Percentiles rank a stretch among this genome's conserved stretches.
These are phyloP conservation scores for Calephelis nemesis DNA, from an alignment of 1,140 invertebrate genomes.

Conservation along the genomic window DNA sequence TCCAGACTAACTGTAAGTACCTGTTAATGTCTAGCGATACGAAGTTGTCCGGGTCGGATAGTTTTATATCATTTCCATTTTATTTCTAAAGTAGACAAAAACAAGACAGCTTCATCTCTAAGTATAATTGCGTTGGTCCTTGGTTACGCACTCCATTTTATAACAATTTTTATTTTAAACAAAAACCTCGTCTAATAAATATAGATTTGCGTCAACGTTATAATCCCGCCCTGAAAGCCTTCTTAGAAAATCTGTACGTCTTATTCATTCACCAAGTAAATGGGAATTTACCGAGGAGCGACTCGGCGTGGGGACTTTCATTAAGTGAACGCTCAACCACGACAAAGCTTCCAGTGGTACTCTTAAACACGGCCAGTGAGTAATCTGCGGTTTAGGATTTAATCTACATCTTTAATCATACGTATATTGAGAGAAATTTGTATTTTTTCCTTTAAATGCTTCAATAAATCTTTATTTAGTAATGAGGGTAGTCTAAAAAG, in stretches of 20 bases:
- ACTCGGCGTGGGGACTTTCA: conserved; percentile 32
- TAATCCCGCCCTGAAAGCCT: conserved; percentile 3
- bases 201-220: conserved; percentile 19
- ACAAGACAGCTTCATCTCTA: too few relatives aligned
- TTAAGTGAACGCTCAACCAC: conserved; percentile 44
- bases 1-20: too few relatives aligned
- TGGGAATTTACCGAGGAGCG: conserved; percentile 20
- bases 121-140: too few relatives aligned
- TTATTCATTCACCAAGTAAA: conserved; percentile 17
- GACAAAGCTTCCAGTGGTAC: conserved; percentile 37
- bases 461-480: too few relatives aligned
- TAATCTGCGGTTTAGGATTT: conserved; percentile 34
- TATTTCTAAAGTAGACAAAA: too few relatives aligned
- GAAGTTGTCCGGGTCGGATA: too few relatives aligned
- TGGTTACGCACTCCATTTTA: too few relatives aligned
- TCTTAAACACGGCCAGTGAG: conserved; percentile 30
- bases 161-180: neutral
- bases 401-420: conserved; percentile 23
- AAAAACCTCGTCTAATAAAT: conserved; percentile 9
- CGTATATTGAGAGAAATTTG: neutral
- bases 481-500: too few relatives aligned
- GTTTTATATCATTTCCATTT: too few relatives aligned
- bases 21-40: too few relatives aligned
- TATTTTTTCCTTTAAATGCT: too few relatives aligned
- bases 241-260: conserved; percentile 16